A percentile compares a stretch with the other conserved stretches of the same genome.
phyloP scores from a whole-genome alignment of 2,113 vertebrate genomes.

The Corvus hawaiiensis region DNA sequence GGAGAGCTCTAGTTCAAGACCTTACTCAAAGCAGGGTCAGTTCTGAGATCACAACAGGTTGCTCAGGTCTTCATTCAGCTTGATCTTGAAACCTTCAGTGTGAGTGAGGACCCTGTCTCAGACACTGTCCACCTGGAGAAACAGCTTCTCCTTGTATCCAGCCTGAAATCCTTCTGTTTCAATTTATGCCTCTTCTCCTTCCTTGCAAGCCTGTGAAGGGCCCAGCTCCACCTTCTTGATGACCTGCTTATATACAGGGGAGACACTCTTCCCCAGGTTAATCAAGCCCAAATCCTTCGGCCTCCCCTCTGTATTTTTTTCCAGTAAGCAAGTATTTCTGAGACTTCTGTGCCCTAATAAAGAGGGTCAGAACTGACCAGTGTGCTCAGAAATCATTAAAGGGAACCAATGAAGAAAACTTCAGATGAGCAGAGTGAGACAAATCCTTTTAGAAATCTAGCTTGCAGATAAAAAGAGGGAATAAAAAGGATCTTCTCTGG shows the following conservation, averaged over 20 bases:
- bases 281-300: neutral
- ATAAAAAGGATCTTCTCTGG: neutral
- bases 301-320: neutral
- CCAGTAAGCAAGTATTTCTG: neutral
- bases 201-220: neutral
- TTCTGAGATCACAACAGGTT: neutral
- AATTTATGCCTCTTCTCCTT: neutral
- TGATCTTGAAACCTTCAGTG: neutral
- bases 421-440: neutral
- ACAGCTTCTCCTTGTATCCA: neutral
- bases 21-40: neutral
- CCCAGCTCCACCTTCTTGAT: neutral
- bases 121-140: neutral
- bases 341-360: neutral
- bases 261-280: neutral
- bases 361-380: neutral
- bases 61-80: neutral
- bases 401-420: neutral
- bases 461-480: neutral
- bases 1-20: neutral
- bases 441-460: neutral
- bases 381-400: neutral
- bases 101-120: neutral
- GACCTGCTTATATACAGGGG: neutral
- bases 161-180: neutral